Evolutionary conservation across 2,888 invertebrate species (phyloP).

Genomic region (Thereva unica): DNA sequence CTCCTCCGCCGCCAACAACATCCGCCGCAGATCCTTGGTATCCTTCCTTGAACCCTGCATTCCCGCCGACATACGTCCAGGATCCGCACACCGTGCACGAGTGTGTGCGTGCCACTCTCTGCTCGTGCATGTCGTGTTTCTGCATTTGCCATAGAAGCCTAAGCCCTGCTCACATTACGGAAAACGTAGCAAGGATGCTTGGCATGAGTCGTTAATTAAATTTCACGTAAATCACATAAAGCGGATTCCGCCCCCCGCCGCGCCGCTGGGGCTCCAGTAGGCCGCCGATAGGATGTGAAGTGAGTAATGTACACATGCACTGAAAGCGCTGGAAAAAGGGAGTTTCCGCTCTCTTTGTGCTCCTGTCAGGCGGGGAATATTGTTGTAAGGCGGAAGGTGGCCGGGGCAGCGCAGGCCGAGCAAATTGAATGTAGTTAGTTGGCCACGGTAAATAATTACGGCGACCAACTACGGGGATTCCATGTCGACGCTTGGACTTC

Average conservation of each 20-base stretch:
- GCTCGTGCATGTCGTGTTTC: neutral
- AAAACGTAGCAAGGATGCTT: neutral
- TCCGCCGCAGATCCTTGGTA: too few relatives aligned
- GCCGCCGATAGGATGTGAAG: neutral
- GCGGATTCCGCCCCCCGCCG: slow-evolving; percentile 27
- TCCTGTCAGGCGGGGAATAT: slow-evolving; percentile 28
- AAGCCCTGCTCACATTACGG: slow-evolving; percentile 6
- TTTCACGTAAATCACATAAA: slow-evolving; percentile 36
- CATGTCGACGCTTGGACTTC: slow-evolving; percentile 5
- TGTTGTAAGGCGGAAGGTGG: slow-evolving; percentile 9
- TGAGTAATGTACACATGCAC: slow-evolving; percentile 1
- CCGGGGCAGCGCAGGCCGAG: neutral
- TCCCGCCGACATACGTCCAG: too few relatives aligned
- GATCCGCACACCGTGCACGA: too few relatives aligned
- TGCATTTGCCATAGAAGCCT: neutral
- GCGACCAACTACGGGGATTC: neutral
- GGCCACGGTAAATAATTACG: slow-evolving; percentile 28
- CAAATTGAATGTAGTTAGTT: slow-evolving; percentile 11
- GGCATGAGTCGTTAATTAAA: slow-evolving; percentile 32
- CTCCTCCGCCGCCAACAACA: too few relatives aligned
- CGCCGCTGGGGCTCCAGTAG: too few relatives aligned
- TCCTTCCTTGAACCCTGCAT: too few relatives aligned
- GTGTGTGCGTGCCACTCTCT: neutral
- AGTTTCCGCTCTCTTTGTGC: neutral
- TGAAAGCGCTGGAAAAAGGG: neutral